phyloP scores from a whole-genome alignment of 2,797 vertebrate species.

The Cryptoprocta ferox region DNA sequence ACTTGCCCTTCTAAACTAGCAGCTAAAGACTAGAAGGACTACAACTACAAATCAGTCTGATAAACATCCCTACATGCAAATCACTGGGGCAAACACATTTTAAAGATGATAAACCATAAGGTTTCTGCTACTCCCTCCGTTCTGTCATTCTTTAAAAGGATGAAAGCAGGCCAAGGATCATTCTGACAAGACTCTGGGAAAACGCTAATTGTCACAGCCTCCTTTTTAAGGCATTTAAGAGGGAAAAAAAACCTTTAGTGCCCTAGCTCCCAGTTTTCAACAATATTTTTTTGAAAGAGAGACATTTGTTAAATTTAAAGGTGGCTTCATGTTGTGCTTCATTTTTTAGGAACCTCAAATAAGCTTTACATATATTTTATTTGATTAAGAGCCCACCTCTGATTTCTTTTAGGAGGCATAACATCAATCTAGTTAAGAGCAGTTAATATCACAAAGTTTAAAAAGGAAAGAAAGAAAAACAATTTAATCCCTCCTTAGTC shows the following conservation, averaged over 20 bases:
- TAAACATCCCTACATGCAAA: background rate
- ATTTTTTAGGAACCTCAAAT: background rate
- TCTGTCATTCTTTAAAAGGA: constrained; percentile 29
- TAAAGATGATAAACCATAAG: constrained; percentile 19
- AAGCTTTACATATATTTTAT: constrained; percentile 41
- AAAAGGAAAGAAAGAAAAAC: constrained; percentile 6
- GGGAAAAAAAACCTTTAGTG: background rate
- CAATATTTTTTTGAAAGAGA: background rate
- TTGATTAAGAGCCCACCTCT: background rate
- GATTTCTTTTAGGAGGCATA: constrained; percentile 1
- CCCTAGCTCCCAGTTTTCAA: background rate
- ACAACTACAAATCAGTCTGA: background rate
- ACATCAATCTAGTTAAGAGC: background rate
- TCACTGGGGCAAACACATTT: background rate
- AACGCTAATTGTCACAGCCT: background rate
- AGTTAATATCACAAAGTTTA: constrained; percentile 32
- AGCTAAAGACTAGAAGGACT: background rate
- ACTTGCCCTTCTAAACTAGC: background rate
- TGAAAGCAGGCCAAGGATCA: background rate
- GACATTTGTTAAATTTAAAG: constrained; percentile 34
- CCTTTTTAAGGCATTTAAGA: background rate
- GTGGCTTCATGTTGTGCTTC: background rate
- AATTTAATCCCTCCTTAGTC: background rate
- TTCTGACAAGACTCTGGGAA: constrained; percentile 21
- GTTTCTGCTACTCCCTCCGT: background rate